These are phyloP conservation scores for Tachysurus fulvidraco DNA, from an alignment of 2,113 vertebrate species.

Conservation along the genomic window DNA sequence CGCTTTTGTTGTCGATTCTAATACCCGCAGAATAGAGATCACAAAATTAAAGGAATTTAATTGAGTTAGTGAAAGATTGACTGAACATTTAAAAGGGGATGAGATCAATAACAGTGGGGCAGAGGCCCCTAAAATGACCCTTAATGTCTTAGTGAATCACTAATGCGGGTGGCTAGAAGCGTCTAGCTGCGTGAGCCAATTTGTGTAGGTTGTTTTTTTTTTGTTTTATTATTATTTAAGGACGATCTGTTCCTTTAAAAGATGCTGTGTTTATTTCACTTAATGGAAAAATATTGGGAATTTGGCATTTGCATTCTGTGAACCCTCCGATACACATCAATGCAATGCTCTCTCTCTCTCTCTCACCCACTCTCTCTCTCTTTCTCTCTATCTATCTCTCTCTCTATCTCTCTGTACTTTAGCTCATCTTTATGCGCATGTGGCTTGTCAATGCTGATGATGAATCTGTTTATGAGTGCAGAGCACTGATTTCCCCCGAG, in stretches of 20 bases:
- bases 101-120: conserved; percentile 1
- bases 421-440: conserved; percentile 74
- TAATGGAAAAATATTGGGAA: conserved; percentile 26
- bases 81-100: not conserved
- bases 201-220: not conserved
- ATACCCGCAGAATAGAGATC: not conserved
- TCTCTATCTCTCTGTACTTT: conserved; percentile 61
- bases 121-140: not conserved
- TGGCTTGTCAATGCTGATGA: conserved; percentile 78
- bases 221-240: too few species aligned
- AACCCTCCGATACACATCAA: conserved; percentile 1
- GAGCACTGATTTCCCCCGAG: conserved; percentile 78
- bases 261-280: not conserved
- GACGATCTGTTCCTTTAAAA: not conserved
- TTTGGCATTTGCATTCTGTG: conserved; percentile 13
- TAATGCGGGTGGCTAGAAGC: not conserved
- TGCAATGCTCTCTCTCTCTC: conserved; percentile 9
- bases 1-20: not conserved
- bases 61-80: not conserved
- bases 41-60: not conserved
- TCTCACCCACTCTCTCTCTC: conserved; percentile 43
- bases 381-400: not conserved
- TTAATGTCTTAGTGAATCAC: not conserved
- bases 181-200: not conserved
- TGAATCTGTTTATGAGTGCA: conserved; percentile 80